Conservation (phyloP, 2,113 vertebrate species). For the Daubentonia madagascariensis region DNA sequence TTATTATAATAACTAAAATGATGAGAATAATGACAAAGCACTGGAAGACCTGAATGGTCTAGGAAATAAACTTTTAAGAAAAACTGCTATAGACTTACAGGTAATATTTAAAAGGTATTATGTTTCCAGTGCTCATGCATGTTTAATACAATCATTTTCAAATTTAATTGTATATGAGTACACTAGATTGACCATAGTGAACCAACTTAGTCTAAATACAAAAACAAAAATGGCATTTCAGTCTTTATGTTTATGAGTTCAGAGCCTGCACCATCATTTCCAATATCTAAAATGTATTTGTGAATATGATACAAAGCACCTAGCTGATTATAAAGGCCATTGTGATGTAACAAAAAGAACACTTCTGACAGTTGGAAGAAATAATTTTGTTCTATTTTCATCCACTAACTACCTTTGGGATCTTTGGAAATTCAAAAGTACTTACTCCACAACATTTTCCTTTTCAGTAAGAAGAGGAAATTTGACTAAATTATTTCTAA, state of each 20-base stretch:
- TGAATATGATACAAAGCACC: background rate
- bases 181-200: accelerated
- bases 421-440: background rate
- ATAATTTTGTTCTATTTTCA: background rate
- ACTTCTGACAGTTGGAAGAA: background rate
- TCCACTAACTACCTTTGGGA: background rate
- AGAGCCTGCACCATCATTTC: background rate
- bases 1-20: background rate
- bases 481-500: background rate
- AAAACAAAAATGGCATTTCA: background rate
- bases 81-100: background rate
- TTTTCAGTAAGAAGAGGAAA: background rate
- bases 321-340: background rate
- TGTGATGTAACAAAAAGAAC: background rate
- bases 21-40: background rate
- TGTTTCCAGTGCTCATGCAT: background rate
- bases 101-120: background rate
- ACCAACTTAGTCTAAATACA: background rate
- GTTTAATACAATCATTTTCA: background rate
- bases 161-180: background rate
- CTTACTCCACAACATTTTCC: background rate
- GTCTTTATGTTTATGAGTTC: background rate
- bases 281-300: background rate
- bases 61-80: background rate
- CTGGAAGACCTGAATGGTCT: background rate